Percentiles rank a stretch among this genome's conserved stretches.
phyloP scores from a whole-genome alignment of 2,113 vertebrate species.

The Meleagris gallopavo region DNA sequence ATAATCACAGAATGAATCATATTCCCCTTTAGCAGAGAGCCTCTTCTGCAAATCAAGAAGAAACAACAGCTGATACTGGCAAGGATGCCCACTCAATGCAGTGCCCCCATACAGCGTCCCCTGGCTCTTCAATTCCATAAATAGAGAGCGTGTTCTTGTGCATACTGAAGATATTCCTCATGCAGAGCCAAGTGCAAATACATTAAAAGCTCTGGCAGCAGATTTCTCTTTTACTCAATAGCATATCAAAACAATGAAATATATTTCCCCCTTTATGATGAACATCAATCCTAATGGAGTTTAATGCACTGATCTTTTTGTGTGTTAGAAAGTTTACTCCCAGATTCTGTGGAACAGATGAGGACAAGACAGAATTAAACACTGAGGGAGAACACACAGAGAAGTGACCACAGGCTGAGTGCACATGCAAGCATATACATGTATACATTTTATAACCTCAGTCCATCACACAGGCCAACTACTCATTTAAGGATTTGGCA shows the following conservation, averaged over 20 bases:
- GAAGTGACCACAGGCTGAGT: not conserved
- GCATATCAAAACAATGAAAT: not conserved
- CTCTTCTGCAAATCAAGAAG: not conserved
- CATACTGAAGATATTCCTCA: fast-evolving
- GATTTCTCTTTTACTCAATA: not conserved
- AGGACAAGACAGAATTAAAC: not conserved
- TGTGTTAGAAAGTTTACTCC: not conserved
- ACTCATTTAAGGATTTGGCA: not conserved
- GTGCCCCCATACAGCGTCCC: fast-evolving
- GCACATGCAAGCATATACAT: not conserved
- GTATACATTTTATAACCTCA: not conserved
- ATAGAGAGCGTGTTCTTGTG: not conserved
- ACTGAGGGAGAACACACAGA: not conserved
- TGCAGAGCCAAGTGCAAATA: not conserved
- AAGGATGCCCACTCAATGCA: not conserved
- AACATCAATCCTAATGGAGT: not conserved
- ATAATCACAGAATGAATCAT: not conserved
- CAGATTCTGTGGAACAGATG: not conserved
- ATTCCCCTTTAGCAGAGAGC: not conserved
- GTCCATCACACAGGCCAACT: not conserved
- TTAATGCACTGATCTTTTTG: not conserved
- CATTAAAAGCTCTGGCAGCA: not conserved
- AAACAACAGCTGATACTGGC: not conserved
- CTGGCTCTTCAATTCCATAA: not conserved
- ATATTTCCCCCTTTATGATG: not conserved